These are phyloP conservation scores for Orestias chungarensis DNA, from an alignment of 2,797 vertebrate genomes.

Conservation along the genomic window DNA sequence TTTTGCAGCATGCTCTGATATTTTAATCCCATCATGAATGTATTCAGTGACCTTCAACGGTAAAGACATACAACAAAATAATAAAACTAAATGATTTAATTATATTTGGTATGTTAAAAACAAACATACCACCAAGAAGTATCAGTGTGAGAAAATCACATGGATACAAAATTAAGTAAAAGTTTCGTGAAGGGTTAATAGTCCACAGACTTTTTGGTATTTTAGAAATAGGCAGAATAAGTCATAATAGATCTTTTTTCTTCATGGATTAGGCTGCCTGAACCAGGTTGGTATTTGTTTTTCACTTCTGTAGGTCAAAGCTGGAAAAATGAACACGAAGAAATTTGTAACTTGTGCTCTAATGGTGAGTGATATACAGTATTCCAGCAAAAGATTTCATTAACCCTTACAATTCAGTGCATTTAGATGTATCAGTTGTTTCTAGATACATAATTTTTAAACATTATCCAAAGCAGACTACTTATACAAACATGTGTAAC, in stretches of 20 bases:
- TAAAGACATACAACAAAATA: conserved; percentile 17
- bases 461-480: neutral
- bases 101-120: neutral
- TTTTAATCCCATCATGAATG: conserved; percentile 12
- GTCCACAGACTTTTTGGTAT: no score
- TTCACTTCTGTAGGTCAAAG: no score
- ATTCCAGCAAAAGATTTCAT: neutral
- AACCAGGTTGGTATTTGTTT: no score
- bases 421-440: neutral
- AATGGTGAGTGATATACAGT: neutral
- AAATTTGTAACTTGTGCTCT: no score
- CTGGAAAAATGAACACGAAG: no score
- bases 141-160: neutral
- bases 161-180: neutral
- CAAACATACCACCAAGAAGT: neutral
- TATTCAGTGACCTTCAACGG: conserved; percentile 27
- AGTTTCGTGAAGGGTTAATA: neutral
- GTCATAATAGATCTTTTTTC: no score
- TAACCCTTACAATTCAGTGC: neutral
- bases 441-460: neutral
- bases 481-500: neutral
- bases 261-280: no score
- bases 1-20: conserved; percentile 12
- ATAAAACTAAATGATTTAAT: neutral
- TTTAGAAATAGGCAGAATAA: no score